phyloP scores from a whole-genome alignment of 2,797 vertebrate genomes.

The Hapalemur alaotrensis region DNA sequence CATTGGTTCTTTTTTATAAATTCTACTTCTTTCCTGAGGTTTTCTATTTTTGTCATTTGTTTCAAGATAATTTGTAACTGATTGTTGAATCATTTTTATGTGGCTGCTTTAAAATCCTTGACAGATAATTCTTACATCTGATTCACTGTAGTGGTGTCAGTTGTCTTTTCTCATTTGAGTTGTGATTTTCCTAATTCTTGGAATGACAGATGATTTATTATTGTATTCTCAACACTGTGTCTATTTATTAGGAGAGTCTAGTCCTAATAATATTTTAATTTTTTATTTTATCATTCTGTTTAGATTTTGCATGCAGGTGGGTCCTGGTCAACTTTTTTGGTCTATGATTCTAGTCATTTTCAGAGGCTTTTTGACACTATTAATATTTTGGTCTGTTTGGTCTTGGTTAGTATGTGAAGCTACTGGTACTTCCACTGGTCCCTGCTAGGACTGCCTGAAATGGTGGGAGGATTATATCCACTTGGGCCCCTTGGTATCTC shows the following conservation, averaged over 20 bases:
- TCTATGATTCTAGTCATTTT: not conserved
- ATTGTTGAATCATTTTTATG: not conserved
- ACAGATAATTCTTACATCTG: not conserved
- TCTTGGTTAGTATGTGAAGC: not conserved
- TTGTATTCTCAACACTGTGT: not conserved
- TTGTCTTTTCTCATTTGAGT: constrained; percentile 15
- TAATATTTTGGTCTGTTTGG: not conserved
- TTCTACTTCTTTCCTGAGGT: not conserved
- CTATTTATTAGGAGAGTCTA: not conserved
- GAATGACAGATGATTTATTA: not conserved
- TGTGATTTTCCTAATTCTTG: constrained; percentile 42
- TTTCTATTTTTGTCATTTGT: not conserved
- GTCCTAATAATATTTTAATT: not conserved
- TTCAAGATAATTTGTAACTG: not conserved
- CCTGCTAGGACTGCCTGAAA: not conserved
- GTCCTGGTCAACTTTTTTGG: not conserved
- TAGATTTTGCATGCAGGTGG: not conserved
- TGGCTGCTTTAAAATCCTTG: constrained; percentile 7
- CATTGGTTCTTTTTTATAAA: not conserved
- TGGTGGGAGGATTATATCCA: not conserved
- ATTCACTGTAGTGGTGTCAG: not conserved
- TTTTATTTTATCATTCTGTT: not conserved
- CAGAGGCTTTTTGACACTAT: not conserved
- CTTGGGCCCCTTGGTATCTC: not conserved
- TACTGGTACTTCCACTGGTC: not conserved